These are phyloP conservation scores for Syndactyla subalaris DNA, from an alignment of 2,797 vertebrate genomes.

Conservation along the genomic window DNA sequence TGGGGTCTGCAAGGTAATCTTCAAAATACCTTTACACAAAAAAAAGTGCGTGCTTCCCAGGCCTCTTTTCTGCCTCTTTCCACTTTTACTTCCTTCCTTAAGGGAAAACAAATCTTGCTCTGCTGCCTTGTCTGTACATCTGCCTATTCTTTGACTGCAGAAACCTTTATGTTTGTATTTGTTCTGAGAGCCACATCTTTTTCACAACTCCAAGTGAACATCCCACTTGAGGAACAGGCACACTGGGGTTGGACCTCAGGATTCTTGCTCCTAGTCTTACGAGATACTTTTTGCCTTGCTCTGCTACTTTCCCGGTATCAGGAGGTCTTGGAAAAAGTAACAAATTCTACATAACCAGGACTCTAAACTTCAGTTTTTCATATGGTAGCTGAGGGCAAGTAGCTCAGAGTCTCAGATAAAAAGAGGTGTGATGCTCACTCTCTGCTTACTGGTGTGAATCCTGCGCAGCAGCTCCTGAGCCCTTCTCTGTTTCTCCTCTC, in stretches of 20 bases:
- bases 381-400: background rate
- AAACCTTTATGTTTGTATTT: background rate
- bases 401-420: background rate
- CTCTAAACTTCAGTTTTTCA: background rate
- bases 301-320: background rate
- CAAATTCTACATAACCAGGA: background rate
- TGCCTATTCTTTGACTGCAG: background rate
- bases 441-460: conserved; percentile 67
- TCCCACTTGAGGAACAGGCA: background rate
- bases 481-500: conserved; percentile 61
- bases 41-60: background rate
- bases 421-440: conserved; percentile 62
- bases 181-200: background rate
- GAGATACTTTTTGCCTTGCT: background rate
- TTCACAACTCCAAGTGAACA: background rate
- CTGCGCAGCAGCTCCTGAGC: conserved; percentile 63
- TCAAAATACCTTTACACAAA: background rate
- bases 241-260: background rate
- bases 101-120: background rate
- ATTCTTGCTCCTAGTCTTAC: background rate
- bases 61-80: background rate
- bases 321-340: background rate
- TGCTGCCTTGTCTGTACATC: background rate
- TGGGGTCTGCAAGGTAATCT: background rate
- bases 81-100: background rate